Base-by-base conservation (phyloP, 2,797 vertebrate genomes). In the Nothura maculosa region DNA sequence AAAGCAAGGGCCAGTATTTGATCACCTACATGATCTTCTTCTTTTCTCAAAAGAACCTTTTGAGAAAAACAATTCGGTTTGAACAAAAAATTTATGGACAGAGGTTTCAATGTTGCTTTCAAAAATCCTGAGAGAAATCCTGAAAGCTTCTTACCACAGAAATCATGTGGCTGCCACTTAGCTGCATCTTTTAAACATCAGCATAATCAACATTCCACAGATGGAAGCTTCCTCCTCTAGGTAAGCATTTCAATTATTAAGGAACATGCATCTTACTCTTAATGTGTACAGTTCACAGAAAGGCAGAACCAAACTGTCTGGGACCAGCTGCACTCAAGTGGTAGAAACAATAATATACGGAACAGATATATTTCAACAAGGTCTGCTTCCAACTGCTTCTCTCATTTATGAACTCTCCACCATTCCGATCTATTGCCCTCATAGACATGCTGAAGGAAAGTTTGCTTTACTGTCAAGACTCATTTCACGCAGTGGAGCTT, bases 401-500 rank as follows among this genome's bases (percentile, higher is more conserved):
- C 70, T 62, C 47, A 16, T 55, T 60, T 52, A 70, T 18, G 76
- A 75, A 0, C 15, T 40, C 30, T 47, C 18, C 19, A n/a, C n/a
- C 72, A 25, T 22, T 74, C 30, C 60, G 81, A 32, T 9, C 28
- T 9, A 1, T 21, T 55, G 30, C 27, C 63, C 60, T 81, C 45
- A 76, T 72, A 63, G 55, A 73, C 22, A 91, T 12, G 77, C 77
- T 89, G 63, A 76, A 93, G 50, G 18, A 17, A 85, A 61, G 14
- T 8, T 74, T 74, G 42, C 64, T 77, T 68, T 61, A 34, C 85
- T 89, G 85, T 80, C 92, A 92, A 70, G 74, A 62, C 63, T 76
- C 13, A 79, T 94, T 93, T 79, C 61, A 91, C 94, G 70, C 87
- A 84, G 18, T 11, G 45, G 82, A 63, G 63, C 81, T 79, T 92